These are phyloP conservation scores for Coecobrya sp. DNA, from an alignment of 2,888 invertebrate species.

Conservation along the genomic window DNA sequence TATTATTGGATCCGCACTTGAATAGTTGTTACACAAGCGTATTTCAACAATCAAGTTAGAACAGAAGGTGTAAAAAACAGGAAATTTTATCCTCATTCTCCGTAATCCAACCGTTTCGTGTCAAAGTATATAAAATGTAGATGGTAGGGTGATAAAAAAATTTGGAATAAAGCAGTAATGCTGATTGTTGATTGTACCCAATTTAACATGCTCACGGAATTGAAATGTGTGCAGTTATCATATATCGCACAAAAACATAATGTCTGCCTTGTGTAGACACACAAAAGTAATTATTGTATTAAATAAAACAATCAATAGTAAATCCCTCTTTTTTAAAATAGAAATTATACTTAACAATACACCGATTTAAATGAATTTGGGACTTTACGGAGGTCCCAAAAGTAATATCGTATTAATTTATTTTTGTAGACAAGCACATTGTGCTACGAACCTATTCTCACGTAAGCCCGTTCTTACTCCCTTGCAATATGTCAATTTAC, in stretches of 20 bases:
- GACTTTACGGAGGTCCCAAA: constrained; percentile 22
- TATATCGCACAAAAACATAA: too few species aligned
- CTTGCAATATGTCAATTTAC: constrained; percentile 1
- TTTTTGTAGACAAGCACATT: constrained; percentile 5
- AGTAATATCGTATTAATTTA: constrained; percentile 53
- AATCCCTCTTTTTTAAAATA: not conserved
- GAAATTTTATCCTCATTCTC: not conserved
- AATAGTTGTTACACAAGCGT: not conserved
- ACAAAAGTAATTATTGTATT: too few species aligned
- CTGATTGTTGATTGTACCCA: not conserved
- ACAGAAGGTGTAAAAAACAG: constrained; percentile 11
- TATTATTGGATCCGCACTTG: not conserved
- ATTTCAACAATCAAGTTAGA: not conserved
- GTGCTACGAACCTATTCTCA: constrained; percentile 45
- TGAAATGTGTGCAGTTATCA: too few species aligned
- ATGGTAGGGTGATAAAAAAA: not conserved
- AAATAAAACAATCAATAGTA: not conserved
- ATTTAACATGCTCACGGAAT: not conserved
- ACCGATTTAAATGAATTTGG: constrained; percentile 27
- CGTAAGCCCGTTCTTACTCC: constrained; percentile 23
- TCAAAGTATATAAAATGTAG: too few species aligned
- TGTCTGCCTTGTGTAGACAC: too few species aligned
- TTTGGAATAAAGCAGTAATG: not conserved
- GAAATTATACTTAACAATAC: not conserved
- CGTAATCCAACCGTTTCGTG: not conserved